A percentile compares a stretch with the other conserved stretches of the same genome.
phyloP scores from a whole-genome alignment of 2,888 invertebrate genomes.

The Drosophila histrio region DNA sequence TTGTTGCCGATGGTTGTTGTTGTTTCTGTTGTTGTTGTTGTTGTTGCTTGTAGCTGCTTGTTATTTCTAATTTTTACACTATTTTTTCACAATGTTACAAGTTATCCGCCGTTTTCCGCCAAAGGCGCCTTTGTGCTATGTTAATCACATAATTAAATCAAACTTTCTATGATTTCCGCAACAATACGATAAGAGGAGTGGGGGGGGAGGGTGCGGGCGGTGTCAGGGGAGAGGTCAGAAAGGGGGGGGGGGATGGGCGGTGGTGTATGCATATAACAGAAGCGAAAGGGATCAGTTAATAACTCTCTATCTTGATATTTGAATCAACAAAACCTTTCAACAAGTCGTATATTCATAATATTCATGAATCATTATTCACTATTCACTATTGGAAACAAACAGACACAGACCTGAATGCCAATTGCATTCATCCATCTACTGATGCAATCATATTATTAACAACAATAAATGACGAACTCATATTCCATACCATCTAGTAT shows the following conservation, averaged over 20 bases:
- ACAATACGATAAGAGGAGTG: slow-evolving; percentile 6
- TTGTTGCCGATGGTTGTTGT: slow-evolving; percentile 8
- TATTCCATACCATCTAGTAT: not conserved
- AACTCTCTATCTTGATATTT: not conserved
- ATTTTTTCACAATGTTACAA: slow-evolving; percentile 64
- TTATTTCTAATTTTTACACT: slow-evolving; percentile 74
- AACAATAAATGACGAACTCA: slow-evolving; percentile 27
- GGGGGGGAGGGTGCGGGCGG: not conserved
- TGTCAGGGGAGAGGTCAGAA: not conserved
- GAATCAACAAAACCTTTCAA: not conserved
- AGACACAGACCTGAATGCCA: slow-evolving; percentile 25
- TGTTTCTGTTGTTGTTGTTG: slow-evolving; percentile 17
- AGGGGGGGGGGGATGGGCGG: not conserved
- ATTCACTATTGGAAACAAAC: too few species aligned
- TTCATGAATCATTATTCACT: slow-evolving; percentile 19
- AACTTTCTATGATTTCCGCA: slow-evolving; percentile 74
- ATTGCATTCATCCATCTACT: slow-evolving; percentile 7
- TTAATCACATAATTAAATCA: slow-evolving; percentile 77
- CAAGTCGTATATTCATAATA: slow-evolving; percentile 46
- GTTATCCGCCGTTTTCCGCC: slow-evolving; percentile 46
- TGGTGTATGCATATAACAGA: slow-evolving; percentile 10
- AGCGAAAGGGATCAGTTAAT: slow-evolving; percentile 44
- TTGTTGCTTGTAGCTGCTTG: slow-evolving; percentile 60
- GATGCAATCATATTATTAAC: slow-evolving; percentile 27
- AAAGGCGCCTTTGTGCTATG: slow-evolving; percentile 69